Conservation (phyloP, 2,888 invertebrate species). For the Sylvicola cinctus region DNA sequence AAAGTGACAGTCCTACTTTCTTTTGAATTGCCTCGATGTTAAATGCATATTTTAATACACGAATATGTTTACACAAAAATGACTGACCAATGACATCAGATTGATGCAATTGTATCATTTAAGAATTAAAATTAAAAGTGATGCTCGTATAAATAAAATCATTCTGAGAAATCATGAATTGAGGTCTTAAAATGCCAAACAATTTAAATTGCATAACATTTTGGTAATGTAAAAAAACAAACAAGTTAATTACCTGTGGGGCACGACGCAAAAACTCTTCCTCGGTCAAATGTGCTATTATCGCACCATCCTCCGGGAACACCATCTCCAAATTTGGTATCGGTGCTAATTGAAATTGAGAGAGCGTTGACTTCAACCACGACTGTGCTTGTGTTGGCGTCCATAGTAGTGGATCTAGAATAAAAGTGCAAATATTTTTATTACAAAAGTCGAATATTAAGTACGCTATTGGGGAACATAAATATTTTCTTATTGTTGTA, state of each 20-base stretch:
- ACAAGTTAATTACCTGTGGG: conserved; percentile 41
- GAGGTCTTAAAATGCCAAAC: no score
- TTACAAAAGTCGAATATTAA: no score
- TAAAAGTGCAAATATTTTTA: no score
- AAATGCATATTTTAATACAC: no score
- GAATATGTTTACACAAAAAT: conserved; percentile 1
- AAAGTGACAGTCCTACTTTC: conserved; percentile 8
- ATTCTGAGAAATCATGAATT: no score
- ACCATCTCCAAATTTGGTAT: conserved; percentile 52
- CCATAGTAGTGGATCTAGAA: conserved; percentile 76
- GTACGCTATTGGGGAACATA: no score
- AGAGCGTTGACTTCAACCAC: conserved; percentile 75
- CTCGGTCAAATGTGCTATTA: conserved; percentile 55
- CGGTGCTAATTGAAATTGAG: conserved; percentile 56
- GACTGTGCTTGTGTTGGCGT: conserved; percentile 62
- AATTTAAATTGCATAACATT: no score
- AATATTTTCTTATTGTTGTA: background rate
- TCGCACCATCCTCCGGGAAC: conserved; percentile 61
- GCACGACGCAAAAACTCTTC: conserved; percentile 69
- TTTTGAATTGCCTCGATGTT: no score
- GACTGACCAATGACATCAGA: conserved; percentile 3
- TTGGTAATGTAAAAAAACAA: no score
- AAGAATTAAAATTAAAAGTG: background rate
- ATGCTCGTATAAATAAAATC: background rate
- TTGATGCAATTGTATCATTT: background rate